Percentiles rank a stretch among this genome's conserved stretches.
phyloP scores from a whole-genome alignment of 2,888 invertebrate species.

The Dryomyza anilis region DNA sequence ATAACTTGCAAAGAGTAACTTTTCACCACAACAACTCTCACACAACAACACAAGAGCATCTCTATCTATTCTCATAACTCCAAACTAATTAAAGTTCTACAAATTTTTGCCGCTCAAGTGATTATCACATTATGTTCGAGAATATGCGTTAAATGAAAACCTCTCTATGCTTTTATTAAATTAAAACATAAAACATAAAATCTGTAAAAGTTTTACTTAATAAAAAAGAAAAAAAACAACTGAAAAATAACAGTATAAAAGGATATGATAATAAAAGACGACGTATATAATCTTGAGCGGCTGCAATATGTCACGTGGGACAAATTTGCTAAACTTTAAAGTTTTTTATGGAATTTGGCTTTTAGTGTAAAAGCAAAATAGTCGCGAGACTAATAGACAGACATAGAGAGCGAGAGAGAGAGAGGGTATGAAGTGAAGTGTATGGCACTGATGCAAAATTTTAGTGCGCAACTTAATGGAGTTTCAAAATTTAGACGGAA shows the following conservation, averaged over 20 bases:
- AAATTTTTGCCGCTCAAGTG: conserved; percentile 29
- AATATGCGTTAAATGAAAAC: no score
- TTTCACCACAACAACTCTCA: no score
- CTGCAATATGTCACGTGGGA: conserved; percentile 55
- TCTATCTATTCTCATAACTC: conserved; percentile 13
- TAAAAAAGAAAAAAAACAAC: conserved; percentile 30
- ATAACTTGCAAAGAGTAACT: no score
- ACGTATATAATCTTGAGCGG: conserved; percentile 39
- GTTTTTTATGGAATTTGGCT: no score
- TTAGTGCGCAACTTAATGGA: no score
- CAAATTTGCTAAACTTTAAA: conserved; percentile 41
- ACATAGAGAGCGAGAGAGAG: background rate
- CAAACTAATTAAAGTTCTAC: conserved; percentile 12
- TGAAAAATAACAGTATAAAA: conserved; percentile 16
- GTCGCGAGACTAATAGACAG: background rate
- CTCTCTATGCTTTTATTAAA: conserved; percentile 45
- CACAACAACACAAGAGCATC: no score
- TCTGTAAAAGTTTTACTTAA: conserved; percentile 32
- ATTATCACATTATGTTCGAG: conserved; percentile 34
- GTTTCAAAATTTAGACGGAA: no score
- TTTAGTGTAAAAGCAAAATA: background rate
- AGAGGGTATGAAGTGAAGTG: no score
- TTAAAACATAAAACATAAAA: conserved; percentile 46
- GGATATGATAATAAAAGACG: conserved; percentile 35
- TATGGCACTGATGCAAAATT: no score